Conservation (phyloP, 2,113 vertebrate species). For the Anas platyrhynchos region DNA sequence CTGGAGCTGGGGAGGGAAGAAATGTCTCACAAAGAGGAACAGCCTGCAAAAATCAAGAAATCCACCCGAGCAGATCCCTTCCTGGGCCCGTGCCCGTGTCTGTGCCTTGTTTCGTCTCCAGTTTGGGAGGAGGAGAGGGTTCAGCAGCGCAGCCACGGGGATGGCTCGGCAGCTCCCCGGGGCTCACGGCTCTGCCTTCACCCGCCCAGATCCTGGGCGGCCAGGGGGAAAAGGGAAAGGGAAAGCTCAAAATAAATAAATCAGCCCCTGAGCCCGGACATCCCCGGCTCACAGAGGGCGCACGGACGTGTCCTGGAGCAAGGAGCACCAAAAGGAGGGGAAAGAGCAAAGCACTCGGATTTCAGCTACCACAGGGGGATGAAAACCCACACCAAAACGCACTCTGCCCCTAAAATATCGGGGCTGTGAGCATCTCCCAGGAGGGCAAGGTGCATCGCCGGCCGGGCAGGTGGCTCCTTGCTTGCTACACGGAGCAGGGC, state of each 20-base stretch:
- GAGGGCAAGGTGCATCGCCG: neutral
- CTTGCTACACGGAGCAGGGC: neutral
- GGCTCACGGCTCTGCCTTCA: neutral
- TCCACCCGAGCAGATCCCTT: neutral
- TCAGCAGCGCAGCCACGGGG: neutral
- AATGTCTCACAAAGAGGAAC: neutral
- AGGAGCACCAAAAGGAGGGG: neutral
- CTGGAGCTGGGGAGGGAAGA: neutral
- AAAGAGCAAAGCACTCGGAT: neutral
- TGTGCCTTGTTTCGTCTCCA: neutral
- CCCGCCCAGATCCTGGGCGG: neutral
- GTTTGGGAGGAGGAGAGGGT: neutral
- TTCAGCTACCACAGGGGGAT: neutral
- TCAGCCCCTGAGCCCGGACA: neutral
- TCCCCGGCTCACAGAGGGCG: neutral
- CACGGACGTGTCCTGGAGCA: neutral
- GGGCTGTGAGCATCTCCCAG: neutral
- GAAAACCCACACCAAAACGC: neutral
- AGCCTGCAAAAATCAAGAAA: neutral
- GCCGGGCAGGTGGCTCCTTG: neutral
- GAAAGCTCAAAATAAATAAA: neutral
- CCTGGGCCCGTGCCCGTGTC: neutral
- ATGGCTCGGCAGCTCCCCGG: no score
- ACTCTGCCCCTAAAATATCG: accelerated
- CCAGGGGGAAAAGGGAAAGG: no score